Base-by-base conservation (phyloP, 1,140 invertebrate genomes). In the Cotesia chilonis region DNA sequence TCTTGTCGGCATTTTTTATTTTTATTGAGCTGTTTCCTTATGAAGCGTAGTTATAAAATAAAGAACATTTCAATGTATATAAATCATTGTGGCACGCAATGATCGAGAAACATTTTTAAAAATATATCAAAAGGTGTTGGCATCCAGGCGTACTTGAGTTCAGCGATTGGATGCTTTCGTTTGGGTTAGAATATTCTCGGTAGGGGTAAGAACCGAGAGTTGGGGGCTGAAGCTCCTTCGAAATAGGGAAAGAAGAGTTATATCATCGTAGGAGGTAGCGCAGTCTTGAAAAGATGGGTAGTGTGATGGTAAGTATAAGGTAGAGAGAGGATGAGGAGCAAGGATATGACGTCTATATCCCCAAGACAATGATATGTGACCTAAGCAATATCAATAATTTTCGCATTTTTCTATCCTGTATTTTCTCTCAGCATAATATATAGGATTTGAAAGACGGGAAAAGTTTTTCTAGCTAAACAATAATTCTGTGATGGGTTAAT, bases 71-170 rank as follows among this genome's bases (percentile, higher is more conserved):
- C 41, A 47, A 47, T 47, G 41, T 47, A 60, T 81, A 87, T 87
- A 87, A 87, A 87, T 87, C 84, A 85, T 79, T 80, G 79, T 78
- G 79, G 83, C 84, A 85, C 84, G 85, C 82, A 85, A 87, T 87
- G 86, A 87, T 87, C 86, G 86, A 87, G 86, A 87, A 87, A 87
- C 87, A 87, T 87, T 87, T 82, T 84, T 47, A 80, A 83, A 82
- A 86, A 87, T 87, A 87, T 87, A 87, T 87, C 86, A 87, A 80
- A 77, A 66, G 38, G 77, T 79, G 85, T 85, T 84, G 82, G 78
- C 86, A 81, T 79, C 80, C 80, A 75, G 73, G 59, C 7, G 12
- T 51, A 36, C 20, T 47, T 28, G 37, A n/a, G 12, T 38, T 52
- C 69, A 72, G 52, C 67, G 69, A 63, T 64, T 71, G 66, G 57